Evolutionary conservation across 2,113 vertebrate species (phyloP).

Genomic region (Tenebrosternarchus preto): DNA sequence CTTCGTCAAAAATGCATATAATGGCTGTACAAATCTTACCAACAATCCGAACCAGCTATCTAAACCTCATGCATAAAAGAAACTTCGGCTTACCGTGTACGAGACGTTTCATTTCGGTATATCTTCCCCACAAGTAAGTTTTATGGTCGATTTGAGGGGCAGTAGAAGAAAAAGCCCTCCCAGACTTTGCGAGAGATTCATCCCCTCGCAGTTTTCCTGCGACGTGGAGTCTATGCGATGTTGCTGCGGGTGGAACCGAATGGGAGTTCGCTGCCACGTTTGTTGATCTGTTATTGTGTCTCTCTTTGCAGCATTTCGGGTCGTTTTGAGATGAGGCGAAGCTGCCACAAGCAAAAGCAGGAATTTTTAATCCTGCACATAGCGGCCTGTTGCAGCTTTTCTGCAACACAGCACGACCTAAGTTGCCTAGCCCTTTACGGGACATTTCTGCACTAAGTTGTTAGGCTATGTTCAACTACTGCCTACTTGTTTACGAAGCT

Average conservation of each 20-base stretch:
- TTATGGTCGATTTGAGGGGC: conserved; percentile 65
- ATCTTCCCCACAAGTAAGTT: conserved; percentile 76
- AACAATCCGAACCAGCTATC: background rate
- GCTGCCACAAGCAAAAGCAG: conserved; percentile 37
- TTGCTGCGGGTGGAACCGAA: conserved; percentile 13
- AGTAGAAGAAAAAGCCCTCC: conserved; percentile 67
- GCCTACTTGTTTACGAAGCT: conserved; percentile 27
- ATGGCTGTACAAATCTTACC: too few species aligned
- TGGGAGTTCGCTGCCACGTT: conserved; percentile 1
- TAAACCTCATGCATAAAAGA: background rate
- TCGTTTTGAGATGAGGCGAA: conserved; percentile 42
- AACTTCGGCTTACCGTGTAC: conserved; percentile 74
- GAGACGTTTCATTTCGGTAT: conserved; percentile 78
- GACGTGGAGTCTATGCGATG: conserved; percentile 42
- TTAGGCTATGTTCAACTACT: background rate
- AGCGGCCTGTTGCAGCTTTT: conserved; percentile 25
- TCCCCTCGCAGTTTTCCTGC: conserved; percentile 58
- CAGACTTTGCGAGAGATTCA: conserved; percentile 51
- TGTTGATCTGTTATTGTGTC: conserved; percentile 23
- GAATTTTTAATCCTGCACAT: conserved; percentile 30
- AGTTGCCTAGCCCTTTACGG: conserved; percentile 32
- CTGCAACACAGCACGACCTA: conserved; percentile 45
- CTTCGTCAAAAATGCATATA: too few species aligned
- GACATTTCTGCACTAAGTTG: conserved; percentile 56
- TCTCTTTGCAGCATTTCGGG: conserved; percentile 48